Percentiles rank a stretch among this genome's conserved stretches.
Conservation (phyloP, 1,140 invertebrate genomes). For the Hormaphis cornu region DNA sequence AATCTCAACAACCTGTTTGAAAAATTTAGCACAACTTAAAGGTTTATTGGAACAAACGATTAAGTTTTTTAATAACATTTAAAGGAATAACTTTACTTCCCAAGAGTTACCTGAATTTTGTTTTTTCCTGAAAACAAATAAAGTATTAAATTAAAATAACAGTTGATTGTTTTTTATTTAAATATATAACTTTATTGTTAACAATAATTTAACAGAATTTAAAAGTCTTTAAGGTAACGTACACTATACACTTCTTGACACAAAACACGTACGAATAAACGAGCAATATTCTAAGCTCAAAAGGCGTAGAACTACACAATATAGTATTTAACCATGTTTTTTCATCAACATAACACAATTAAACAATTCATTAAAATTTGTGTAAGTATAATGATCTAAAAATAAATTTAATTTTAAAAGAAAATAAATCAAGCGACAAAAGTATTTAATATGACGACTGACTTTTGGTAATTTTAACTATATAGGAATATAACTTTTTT, state of each 20-base stretch:
- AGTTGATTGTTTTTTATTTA: not conserved
- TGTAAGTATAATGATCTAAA: constrained; percentile 8
- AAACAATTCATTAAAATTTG: not conserved
- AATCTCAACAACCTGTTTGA: no score
- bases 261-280: not conserved
- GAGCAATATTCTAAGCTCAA: not conserved
- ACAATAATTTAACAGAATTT: constrained; percentile 25
- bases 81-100: no score
- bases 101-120: no score
- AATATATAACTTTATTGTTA: constrained; percentile 27
- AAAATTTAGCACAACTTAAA: no score
- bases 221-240: constrained; percentile 19
- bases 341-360: not conserved
- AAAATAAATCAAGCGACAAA: constrained; percentile 29
- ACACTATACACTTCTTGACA: constrained; percentile 23
- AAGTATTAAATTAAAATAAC: no score
- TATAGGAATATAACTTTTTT: constrained; percentile 27
- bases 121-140: no score
- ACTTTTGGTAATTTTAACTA: constrained; percentile 24
- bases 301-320: not conserved
- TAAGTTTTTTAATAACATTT: no score
- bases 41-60: no score
- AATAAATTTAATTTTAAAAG: constrained; percentile 4
- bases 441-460: constrained; percentile 27
- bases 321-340: not conserved